These are phyloP conservation scores for Drosophila insularis DNA, from an alignment of 1,140 invertebrate genomes.

Conservation along the genomic window DNA sequence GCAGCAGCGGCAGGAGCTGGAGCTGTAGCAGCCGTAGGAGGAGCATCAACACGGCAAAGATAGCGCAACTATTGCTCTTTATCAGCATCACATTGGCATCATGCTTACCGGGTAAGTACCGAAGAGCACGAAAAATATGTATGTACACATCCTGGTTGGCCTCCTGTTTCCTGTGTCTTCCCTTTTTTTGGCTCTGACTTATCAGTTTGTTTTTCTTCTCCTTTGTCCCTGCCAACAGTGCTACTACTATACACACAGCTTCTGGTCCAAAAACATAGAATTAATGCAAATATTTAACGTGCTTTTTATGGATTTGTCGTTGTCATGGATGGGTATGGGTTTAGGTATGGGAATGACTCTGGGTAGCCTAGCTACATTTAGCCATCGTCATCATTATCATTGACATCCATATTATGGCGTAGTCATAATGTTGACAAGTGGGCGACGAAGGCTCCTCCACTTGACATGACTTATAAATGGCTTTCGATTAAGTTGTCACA, in stretches of 20 bases:
- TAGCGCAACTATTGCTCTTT: slow-evolving; percentile 73
- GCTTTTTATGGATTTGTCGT: slow-evolving; percentile 73
- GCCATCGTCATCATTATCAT: slow-evolving; percentile 49
- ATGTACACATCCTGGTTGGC: slow-evolving; percentile 25
- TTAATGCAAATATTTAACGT: slow-evolving; percentile 81
- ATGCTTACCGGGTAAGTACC: slow-evolving; percentile 75
- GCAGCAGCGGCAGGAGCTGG: slow-evolving; percentile 9
- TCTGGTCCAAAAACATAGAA: slow-evolving; percentile 38
- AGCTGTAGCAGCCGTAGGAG: slow-evolving; percentile 15
- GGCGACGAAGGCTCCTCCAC: slow-evolving; percentile 39
- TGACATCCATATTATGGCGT: slow-evolving; percentile 7
- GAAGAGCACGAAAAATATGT: slow-evolving; percentile 35
- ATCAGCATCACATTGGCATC: slow-evolving; percentile 75
- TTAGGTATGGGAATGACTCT: background rate
- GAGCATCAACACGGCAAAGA: slow-evolving; percentile 39
- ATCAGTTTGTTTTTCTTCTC: slow-evolving; percentile 31
- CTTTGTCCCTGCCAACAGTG: background rate
- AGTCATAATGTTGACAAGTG: slow-evolving; percentile 19
- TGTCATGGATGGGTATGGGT: slow-evolving; percentile 46
- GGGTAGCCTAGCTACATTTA: slow-evolving; percentile 28
- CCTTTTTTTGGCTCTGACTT: slow-evolving; percentile 44
- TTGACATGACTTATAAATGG: slow-evolving; percentile 80
- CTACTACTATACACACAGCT: background rate
- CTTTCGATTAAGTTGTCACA: slow-evolving; percentile 81
- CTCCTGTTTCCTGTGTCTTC: slow-evolving; percentile 19